Evolutionary conservation across 2,113 vertebrate species (phyloP).

Genomic region (Dipodomys merriami): DNA sequence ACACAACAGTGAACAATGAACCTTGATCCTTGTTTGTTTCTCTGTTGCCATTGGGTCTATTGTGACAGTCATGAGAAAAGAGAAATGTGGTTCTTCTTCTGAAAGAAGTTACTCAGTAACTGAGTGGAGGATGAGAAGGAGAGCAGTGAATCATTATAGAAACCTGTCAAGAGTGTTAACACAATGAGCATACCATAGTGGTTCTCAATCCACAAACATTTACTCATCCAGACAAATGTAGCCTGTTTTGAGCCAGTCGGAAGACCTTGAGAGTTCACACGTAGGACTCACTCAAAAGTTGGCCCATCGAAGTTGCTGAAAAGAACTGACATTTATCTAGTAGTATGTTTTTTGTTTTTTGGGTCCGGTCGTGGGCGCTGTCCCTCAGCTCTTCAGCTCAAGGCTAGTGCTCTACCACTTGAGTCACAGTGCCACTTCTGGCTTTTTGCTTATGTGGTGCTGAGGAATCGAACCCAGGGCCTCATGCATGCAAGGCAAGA

Average conservation of each 20-base stretch:
- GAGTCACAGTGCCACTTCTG: no score
- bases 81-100: background rate
- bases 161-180: background rate
- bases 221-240: background rate
- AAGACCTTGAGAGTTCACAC: background rate
- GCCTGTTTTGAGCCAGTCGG: background rate
- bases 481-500: no score
- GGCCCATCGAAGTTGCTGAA: background rate
- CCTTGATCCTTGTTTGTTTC: conserved; percentile 20
- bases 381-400: no score
- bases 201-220: background rate
- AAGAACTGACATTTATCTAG: background rate
- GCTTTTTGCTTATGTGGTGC: no score
- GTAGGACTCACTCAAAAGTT: background rate
- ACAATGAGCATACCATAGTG: background rate
- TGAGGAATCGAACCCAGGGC: no score
- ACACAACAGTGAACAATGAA: background rate
- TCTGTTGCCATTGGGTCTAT: background rate
- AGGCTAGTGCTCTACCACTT: no score
- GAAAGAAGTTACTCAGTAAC: background rate
- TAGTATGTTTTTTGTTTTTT: no score
- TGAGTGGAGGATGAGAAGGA: background rate
- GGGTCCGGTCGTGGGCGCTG: no score
- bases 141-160: background rate
- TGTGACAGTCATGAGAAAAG: background rate